Base-by-base conservation (phyloP, 2,113 vertebrate genomes). In the Sphaerodactylus townsendi region DNA sequence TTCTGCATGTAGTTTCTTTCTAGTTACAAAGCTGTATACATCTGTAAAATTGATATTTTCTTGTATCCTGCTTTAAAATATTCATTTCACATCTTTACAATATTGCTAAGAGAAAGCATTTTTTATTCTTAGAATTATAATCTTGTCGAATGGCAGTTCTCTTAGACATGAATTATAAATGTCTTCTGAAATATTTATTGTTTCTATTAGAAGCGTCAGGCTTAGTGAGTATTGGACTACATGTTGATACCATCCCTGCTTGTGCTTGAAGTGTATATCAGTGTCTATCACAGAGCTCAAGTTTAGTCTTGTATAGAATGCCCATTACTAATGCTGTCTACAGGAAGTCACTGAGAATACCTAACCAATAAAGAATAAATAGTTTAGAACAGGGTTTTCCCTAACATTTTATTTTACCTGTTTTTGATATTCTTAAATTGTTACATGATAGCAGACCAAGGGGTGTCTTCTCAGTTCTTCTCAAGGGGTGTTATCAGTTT, bases 141-240 rank as follows among this genome's bases (percentile, higher is more conserved):
- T 92, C 85, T 91, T 93, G 50, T 23, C 79, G 50, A 17, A 50
- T 90, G 65, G 68, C 86, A 35, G 82, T 86, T 83, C 90, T 82
- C 86, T 64, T 90, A 33, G 33, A 77, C 66, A 86, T 95, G 84
- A 93, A 96, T 96, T 88, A 96, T 97, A 91, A 93, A 95, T 89
- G 69, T 50, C 88, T 94, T 90, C 92, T 97, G 93, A 97, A 97
- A 96, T 90, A 96, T 96, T 94, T 90, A 96, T 96, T 68, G 37
- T 95, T 96, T 96, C 93, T 94, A 93, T 94, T 95, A 87, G 95
- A 93, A 81, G 68, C 83, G 76, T 84, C 80, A 82, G 84, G 88
- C 89, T 87, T 84, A 68, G 65, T 17, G 73, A 87, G 90, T 93
- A 96, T 95, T 95, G 90, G 87, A 89, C 91, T 95, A 92, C 83